phyloP scores from a whole-genome alignment of 2,888 invertebrate genomes.

The Aleiodes alternator region DNA sequence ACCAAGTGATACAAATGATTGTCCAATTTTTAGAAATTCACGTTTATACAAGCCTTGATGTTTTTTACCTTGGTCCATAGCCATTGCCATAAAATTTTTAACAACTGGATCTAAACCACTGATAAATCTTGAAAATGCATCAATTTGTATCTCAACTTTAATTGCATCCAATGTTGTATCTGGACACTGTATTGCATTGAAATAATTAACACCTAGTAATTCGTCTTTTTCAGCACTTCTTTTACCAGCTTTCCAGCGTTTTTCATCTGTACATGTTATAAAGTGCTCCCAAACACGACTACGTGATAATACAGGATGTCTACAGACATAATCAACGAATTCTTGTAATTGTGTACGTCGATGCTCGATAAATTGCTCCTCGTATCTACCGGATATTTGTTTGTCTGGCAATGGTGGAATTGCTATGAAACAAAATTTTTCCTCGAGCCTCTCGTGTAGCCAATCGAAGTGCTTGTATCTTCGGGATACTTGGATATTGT shows the following conservation, averaged over 20 bases:
- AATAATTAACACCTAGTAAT: conserved; percentile 92
- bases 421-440: conserved; percentile 95
- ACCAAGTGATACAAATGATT: conserved; percentile 89
- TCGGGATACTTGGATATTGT: conserved; percentile 93
- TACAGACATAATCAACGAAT: conserved; percentile 97
- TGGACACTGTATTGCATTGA: conserved; percentile 91
- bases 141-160: conserved; percentile 88
- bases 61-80: conserved; percentile 91
- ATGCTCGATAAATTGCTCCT: conserved; percentile 97
- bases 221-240: conserved; percentile 96
- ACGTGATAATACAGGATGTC: conserved; percentile 95
- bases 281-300: conserved; percentile 98
- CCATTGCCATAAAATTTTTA: conserved; percentile 87
- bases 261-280: conserved; percentile 97
- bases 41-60: conserved; percentile 90
- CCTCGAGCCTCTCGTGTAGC: conserved; percentile 94
- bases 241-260: conserved; percentile 98
- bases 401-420: conserved; percentile 99
- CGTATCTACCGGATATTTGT: conserved; percentile 97
- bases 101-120: conserved; percentile 92
- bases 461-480: conserved; percentile 99
- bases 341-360: conserved; percentile 95
- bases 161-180: conserved; percentile 84
- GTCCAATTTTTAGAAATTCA: conserved; percentile 94
- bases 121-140: conserved; percentile 89